Base-by-base conservation (phyloP, 53 echinoderm and acorn worm species). In the Hippasteria phrygiana region DNA sequence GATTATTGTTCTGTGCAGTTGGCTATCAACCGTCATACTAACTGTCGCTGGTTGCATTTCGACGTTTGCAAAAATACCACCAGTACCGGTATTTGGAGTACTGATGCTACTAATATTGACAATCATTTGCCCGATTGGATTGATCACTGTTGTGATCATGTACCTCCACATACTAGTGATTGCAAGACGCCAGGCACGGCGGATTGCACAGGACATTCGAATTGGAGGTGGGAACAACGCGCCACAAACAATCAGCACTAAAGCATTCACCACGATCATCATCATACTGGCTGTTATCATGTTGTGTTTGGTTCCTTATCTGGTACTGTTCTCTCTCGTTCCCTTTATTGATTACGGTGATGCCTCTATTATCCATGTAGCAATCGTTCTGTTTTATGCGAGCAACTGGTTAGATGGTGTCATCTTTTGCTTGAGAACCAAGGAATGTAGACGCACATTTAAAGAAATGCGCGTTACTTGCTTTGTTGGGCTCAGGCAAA, bases 171-270 rank as follows among this genome's bases (percentile, higher is more conserved):
- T 78, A 9, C 35, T 78, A 59, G 59, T 56, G 10, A 78, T 78
- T 18, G 78, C 78, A 3, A 32, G 78, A 55, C 78, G 39, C n/a
- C 78, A 78, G 59, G 78, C 78, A 20, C 78, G 78, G 10, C 78
- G 78, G 0, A 39, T 78, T 22, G 78, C 78, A 22, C 78, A 56
- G 24, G 56, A 78, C 34, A 56, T 13, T 39, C 78, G 26, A 51
- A 56, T 59, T 11, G 37, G 16, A 2, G 50, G 3, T 11, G 27
- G 12, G 0, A 20, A 43, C 31, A 5, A 28, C 33, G 16, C 6
- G 33, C 28, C 5, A 27, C 3, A 24, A 18, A 50, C 34, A 18
- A 18, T 29, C 54, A 53, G 26, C 45, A 76, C 76, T 13, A 76
- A 53, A 24, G 48, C 76, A 1, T 50, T 76, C 47, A 76, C 76